Percentiles rank a stretch among this genome's conserved stretches.
Evolutionary conservation across 2,113 vertebrate genomes (phyloP).

Genomic region (Propithecus coquereli): DNA sequence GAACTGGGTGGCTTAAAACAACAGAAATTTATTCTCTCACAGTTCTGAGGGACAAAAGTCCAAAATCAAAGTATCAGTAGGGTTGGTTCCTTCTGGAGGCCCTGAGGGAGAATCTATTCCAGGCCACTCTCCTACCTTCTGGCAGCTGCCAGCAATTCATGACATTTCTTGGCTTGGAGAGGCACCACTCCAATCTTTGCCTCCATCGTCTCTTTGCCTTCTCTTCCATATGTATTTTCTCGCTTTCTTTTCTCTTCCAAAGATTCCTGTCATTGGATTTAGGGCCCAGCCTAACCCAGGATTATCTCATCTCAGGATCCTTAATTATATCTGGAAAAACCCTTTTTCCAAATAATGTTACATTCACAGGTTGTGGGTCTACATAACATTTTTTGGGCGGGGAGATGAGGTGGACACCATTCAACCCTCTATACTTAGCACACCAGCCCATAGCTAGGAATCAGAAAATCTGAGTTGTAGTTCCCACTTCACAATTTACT

Average conservation of each 20-base stretch:
- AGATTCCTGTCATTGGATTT: background rate
- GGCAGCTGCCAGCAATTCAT: no score
- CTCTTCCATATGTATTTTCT: background rate
- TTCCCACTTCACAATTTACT: background rate
- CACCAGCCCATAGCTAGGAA: background rate
- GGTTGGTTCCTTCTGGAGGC: background rate
- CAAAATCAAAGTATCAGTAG: background rate
- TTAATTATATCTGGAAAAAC: background rate
- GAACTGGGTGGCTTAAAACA: no score
- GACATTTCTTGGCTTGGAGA: background rate
- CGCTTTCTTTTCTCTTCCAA: background rate
- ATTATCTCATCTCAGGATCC: background rate
- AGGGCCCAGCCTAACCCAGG: background rate
- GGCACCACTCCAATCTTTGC: background rate
- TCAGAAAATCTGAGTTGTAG: background rate
- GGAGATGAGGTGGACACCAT: fast-evolving
- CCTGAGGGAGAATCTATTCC: background rate
- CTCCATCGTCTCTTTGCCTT: background rate
- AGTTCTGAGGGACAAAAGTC: background rate
- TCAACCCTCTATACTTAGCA: background rate
- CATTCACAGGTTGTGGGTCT: background rate
- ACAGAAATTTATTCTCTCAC: no score
- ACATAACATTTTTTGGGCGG: no score
- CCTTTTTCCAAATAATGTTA: background rate
- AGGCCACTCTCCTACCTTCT: background rate